Evolutionary conservation across 2,113 vertebrate genomes (phyloP).

Genomic region (Panurus biarmicus): DNA sequence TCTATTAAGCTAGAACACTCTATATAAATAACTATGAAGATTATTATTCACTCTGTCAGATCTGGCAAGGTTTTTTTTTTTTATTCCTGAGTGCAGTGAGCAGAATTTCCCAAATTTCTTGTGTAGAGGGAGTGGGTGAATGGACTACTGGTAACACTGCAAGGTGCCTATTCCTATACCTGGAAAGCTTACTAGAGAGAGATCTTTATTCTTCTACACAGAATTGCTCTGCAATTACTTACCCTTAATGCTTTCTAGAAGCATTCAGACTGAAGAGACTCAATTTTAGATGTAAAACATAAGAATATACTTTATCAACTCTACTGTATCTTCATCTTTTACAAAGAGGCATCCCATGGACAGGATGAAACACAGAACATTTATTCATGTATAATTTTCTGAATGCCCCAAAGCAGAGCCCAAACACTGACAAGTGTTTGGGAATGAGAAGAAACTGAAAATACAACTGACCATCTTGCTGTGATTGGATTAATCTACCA

Average conservation of each 20-base stretch:
- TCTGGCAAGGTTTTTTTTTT: neutral
- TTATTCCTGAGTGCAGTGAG: neutral
- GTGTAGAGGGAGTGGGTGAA: neutral
- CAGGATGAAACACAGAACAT: neutral
- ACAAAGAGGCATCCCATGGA: neutral
- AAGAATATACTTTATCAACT: neutral
- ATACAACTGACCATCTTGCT: neutral
- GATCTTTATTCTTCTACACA: neutral
- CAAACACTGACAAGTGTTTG: neutral
- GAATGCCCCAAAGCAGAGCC: neutral
- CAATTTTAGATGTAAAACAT: neutral
- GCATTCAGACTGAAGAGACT: neutral
- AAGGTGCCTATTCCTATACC: neutral
- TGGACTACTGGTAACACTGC: neutral
- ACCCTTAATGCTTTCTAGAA: neutral
- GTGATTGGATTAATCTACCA: neutral
- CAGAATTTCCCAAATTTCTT: neutral
- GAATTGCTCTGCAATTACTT: neutral
- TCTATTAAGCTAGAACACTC: neutral
- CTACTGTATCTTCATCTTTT: neutral
- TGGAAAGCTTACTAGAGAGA: neutral
- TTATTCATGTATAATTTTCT: neutral
- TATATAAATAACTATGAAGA: constrained; percentile 7
- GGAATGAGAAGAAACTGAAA: neutral
- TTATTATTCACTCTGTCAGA: neutral